Evolutionary conservation across 2,888 invertebrate genomes (phyloP).

Genomic region (Branchellion lobata): DNA sequence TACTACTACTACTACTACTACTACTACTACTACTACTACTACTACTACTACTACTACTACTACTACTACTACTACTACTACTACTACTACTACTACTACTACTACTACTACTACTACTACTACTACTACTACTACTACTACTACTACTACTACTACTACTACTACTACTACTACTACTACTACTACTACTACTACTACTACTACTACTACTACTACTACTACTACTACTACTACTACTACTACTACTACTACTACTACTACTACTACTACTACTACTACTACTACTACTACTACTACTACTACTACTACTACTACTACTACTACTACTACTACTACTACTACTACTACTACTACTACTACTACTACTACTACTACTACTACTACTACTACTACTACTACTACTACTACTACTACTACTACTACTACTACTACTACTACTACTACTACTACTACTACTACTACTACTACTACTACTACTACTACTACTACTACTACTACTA

Average conservation of each 20-base stretch:
- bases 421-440: constrained; percentile 45
- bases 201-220: constrained; percentile 27
- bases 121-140: constrained; percentile 40
- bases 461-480: constrained; percentile 43
- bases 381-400: constrained; percentile 39
- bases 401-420: constrained; percentile 41
- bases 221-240: constrained; percentile 14
- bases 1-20: constrained; percentile 12
- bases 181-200: constrained; percentile 21
- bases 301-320: constrained; percentile 18
- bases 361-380: constrained; percentile 12
- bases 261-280: constrained; percentile 25
- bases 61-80: constrained; percentile 45
- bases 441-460: constrained; percentile 44
- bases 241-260: constrained; percentile 29
- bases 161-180: constrained; percentile 20
- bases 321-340: constrained; percentile 30
- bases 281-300: constrained; percentile 10
- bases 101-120: constrained; percentile 41
- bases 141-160: constrained; percentile 18
- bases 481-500: constrained; percentile 31
- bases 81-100: constrained; percentile 46
- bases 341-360: constrained; percentile 27
- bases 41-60: constrained; percentile 40
- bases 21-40: constrained; percentile 37